Evolutionary conservation across 2,797 vertebrate species (phyloP).

Genomic region (Chloroceryle amazona): DNA sequence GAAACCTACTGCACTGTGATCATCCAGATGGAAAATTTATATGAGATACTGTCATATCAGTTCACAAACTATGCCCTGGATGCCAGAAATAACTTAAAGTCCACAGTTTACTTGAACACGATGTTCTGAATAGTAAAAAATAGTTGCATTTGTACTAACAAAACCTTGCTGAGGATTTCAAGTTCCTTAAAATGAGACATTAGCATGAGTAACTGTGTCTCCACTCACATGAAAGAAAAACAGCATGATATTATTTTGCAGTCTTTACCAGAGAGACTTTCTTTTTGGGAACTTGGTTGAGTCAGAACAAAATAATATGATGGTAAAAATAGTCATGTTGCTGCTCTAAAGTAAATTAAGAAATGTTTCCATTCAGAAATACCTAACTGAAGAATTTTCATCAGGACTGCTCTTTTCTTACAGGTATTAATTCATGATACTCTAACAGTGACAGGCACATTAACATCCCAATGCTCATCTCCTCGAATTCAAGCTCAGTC

Average conservation of each 20-base stretch:
- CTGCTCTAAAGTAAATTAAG: not conserved
- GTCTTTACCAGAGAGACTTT: not conserved
- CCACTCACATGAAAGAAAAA: not conserved
- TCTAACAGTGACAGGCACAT: not conserved
- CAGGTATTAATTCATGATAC: not conserved
- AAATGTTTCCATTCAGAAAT: not conserved
- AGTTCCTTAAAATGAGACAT: slow-evolving; percentile 29
- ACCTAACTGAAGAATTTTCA: not conserved
- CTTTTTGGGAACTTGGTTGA: slow-evolving; percentile 8
- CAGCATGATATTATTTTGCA: not conserved
- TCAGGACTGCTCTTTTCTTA: not conserved
- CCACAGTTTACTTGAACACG: slow-evolving; percentile 74
- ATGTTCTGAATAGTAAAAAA: slow-evolving; percentile 72
- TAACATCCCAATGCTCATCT: not conserved
- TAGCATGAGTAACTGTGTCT: slow-evolving; percentile 8
- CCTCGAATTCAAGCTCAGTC: not conserved
- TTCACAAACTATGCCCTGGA: slow-evolving; percentile 67
- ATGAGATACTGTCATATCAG: slow-evolving; percentile 61
- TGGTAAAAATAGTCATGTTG: not conserved
- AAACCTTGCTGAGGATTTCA: slow-evolving; percentile 17
- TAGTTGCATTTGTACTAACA: slow-evolving; percentile 54
- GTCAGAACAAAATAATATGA: not conserved
- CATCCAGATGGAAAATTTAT: slow-evolving; percentile 78
- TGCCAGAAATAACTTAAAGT: slow-evolving; percentile 74
- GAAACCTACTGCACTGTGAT: slow-evolving; percentile 64